These are phyloP conservation scores for Heterocephalus glaber DNA, from an alignment of 2,113 vertebrate genomes.

Conservation along the genomic window DNA sequence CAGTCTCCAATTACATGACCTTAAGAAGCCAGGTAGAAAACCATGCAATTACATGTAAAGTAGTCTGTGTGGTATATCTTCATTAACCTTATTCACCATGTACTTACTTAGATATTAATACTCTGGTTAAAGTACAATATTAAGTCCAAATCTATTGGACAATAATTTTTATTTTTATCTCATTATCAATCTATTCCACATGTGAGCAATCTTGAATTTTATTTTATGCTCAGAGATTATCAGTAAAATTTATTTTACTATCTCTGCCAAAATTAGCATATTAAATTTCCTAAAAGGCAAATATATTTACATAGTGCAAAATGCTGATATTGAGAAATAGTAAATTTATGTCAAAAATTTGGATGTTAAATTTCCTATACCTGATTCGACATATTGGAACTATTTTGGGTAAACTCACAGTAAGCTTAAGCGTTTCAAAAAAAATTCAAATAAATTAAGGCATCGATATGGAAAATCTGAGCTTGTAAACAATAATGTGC, in stretches of 20 bases:
- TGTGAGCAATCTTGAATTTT: not conserved
- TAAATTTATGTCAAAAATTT: not conserved
- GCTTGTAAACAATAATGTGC: constrained; percentile 15
- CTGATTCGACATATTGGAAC: not conserved
- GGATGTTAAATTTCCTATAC: not conserved
- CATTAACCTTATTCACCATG: not conserved
- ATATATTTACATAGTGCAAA: not conserved
- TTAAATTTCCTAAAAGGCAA: constrained; percentile 12
- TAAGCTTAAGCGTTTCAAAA: constrained; percentile 41
- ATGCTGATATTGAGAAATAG: not conserved
- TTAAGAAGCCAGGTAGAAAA: constrained; percentile 65
- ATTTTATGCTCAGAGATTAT: not conserved
- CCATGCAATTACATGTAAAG: constrained; percentile 24
- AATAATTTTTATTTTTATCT: not conserved
- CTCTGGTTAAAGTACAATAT: not conserved
- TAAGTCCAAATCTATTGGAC: not conserved
- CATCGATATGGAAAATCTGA: constrained; percentile 12
- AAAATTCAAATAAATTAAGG: constrained; percentile 41
- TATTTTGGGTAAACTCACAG: not conserved
- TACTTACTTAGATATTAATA: not conserved
- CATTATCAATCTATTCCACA: not conserved
- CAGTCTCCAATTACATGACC: not conserved
- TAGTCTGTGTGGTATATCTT: not conserved
- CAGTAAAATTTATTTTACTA: not conserved
- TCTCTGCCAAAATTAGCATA: not conserved